Percentiles rank a stretch among this genome's conserved stretches.
Evolutionary conservation across 2,113 vertebrate genomes (phyloP).

Genomic region (Platycercus adscitus): DNA sequence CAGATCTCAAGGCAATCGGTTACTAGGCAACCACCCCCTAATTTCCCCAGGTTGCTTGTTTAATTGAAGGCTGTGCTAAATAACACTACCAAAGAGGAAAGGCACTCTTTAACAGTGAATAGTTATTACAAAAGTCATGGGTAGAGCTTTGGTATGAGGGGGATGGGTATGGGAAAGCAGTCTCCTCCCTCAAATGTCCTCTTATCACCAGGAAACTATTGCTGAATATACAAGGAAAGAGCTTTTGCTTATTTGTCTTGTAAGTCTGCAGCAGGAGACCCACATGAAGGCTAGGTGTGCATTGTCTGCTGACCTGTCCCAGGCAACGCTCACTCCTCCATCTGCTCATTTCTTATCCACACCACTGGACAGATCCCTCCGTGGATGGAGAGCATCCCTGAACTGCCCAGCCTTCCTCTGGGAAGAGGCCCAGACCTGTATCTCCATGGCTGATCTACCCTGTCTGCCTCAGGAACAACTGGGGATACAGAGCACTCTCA

Average conservation of each 20-base stretch:
- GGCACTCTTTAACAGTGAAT: not conserved
- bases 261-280: not conserved
- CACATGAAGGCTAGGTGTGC: not conserved
- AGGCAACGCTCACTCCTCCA: not conserved
- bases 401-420: not conserved
- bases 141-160: not conserved
- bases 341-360: not conserved
- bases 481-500: accelerated
- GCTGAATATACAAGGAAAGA: not conserved
- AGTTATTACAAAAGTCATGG: not conserved
- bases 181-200: not conserved
- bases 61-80: conserved; percentile 46
- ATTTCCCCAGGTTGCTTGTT: not conserved
- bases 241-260: not conserved
- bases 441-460: not conserved
- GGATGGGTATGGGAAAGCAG: not conserved
- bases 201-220: not conserved
- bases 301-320: not conserved
- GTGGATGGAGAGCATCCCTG: not conserved
- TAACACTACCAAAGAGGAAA: not conserved
- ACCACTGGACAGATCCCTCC: not conserved
- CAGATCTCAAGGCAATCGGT: conserved; percentile 18
- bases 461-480: not conserved
- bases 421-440: not conserved
- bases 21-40: conserved; percentile 30